Evolutionary conservation across 2,797 vertebrate genomes (phyloP).

Genomic region (Melanotaenia boesemani): DNA sequence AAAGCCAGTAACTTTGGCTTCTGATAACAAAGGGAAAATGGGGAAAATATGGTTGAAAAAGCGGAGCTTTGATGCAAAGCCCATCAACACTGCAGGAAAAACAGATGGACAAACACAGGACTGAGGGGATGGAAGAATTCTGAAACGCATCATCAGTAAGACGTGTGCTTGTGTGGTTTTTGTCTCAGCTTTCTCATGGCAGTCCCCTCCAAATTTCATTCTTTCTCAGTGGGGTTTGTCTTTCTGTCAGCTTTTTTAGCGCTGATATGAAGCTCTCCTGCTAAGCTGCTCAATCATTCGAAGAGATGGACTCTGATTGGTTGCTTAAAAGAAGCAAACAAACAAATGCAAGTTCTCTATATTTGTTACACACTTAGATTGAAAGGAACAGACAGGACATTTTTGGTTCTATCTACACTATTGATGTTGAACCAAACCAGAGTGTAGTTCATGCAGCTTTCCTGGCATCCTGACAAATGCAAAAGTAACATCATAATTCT

Average conservation of each 20-base stretch:
- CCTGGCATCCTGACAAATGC: background rate
- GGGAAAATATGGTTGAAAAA: conserved; percentile 38
- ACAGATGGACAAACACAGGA: conserved; percentile 60
- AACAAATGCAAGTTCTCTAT: conserved; percentile 10
- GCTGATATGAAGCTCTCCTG: conserved; percentile 56
- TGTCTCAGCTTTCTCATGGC: conserved; percentile 48
- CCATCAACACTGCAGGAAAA: conserved; percentile 44
- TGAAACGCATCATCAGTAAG: conserved; percentile 46
- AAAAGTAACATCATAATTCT: background rate
- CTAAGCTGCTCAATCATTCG: conserved; percentile 56
- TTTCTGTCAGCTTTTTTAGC: conserved; percentile 47
- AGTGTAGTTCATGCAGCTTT: background rate
- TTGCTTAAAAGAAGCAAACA: conserved; percentile 22
- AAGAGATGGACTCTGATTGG: conserved; percentile 51
- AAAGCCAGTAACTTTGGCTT: conserved; percentile 51
- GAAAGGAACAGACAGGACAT: background rate
- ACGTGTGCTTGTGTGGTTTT: conserved; percentile 18
- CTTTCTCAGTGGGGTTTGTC: conserved; percentile 44
- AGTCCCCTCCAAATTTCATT: conserved; percentile 32
- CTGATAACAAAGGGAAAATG: conserved; percentile 40
- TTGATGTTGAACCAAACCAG: background rate
- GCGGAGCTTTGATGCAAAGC: conserved; percentile 61
- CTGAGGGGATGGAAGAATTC: conserved; percentile 37
- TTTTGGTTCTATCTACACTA: background rate
- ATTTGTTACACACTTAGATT: background rate